Conservation (phyloP, 53 echinoderm and acorn worm species). For the Echinarachnius parma region DNA sequence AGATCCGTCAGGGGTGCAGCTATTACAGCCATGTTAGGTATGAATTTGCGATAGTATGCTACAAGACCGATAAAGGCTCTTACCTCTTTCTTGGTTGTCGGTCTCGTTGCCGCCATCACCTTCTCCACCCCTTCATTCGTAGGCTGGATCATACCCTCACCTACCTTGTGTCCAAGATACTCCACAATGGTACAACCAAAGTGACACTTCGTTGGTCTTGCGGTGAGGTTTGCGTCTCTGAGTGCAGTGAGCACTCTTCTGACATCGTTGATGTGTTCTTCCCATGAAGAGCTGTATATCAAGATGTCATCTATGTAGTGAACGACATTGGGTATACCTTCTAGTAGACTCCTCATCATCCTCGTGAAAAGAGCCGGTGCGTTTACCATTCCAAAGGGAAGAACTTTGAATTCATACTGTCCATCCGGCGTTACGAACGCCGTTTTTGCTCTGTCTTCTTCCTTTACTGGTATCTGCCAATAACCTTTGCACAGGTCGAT, state of each 20-base stretch:
- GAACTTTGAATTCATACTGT: constrained; percentile 48
- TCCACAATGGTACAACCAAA: constrained; percentile 46
- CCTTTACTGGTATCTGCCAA: constrained; percentile 59
- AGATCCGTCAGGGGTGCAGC: too few relatives aligned
- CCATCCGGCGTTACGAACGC: constrained; percentile 53
- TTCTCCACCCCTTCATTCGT: too few relatives aligned
- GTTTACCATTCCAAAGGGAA: constrained; percentile 59
- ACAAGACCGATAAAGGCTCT: too few relatives aligned
- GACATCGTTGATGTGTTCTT: constrained; percentile 23
- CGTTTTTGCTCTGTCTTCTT: constrained; percentile 42
- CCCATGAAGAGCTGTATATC: constrained; percentile 48
- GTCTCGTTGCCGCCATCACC: too few relatives aligned
- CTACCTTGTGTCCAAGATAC: constrained; percentile 54
- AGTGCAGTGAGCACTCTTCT: constrained; percentile 27
- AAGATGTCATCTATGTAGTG: constrained; percentile 64
- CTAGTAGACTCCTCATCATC: constrained; percentile 53
- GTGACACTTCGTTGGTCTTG: constrained; percentile 53
- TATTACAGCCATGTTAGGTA: too few relatives aligned
- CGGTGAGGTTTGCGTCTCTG: constrained; percentile 43
- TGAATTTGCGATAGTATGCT: too few relatives aligned
- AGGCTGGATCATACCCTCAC: constrained; percentile 40
- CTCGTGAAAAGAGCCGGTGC: constrained; percentile 48
- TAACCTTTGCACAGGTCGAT: constrained; percentile 62
- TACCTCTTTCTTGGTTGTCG: too few relatives aligned
- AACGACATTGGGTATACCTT: constrained; percentile 29